These are phyloP conservation scores for Enteromius argenteus DNA, from an alignment of 2,797 vertebrate genomes.

Conservation along the genomic window DNA sequence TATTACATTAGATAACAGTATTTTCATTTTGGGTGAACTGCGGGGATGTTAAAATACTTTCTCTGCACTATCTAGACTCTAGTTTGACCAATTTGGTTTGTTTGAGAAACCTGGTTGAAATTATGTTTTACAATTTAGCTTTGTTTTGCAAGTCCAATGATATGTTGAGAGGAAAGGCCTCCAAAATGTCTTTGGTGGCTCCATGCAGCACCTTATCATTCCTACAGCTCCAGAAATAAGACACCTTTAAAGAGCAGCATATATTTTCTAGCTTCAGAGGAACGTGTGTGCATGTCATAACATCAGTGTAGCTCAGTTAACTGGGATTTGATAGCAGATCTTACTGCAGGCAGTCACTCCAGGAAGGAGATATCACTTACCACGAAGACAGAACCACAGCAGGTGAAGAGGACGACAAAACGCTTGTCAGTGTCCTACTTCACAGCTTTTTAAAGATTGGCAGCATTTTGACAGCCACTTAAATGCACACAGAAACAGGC, in stretches of 20 bases:
- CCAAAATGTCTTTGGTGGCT: not conserved
- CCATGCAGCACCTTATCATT: not conserved
- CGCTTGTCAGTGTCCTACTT: not conserved
- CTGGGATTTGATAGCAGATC: constrained; percentile 7
- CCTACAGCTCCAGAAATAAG: constrained; percentile 12
- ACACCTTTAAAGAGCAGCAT: constrained; percentile 21
- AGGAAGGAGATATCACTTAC: constrained; percentile 28
- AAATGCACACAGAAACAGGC: not conserved
- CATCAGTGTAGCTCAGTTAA: not conserved
- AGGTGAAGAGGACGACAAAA: constrained; percentile 25
- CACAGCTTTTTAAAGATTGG: constrained; percentile 6
- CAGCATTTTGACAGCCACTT: constrained; percentile 10
- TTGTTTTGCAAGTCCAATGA: not conserved
- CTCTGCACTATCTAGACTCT: not conserved
- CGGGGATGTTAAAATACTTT: not conserved
- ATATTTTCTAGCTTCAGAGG: constrained; percentile 36
- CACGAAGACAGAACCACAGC: constrained; percentile 30
- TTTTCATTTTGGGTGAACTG: not conserved
- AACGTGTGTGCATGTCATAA: not conserved
- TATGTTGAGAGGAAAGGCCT: not conserved
- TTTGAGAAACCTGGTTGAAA: not conserved
- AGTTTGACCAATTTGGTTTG: not conserved
- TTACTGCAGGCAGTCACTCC: not conserved
- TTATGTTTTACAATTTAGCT: not conserved
- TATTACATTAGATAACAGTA: not conserved